Percentiles rank a stretch among this genome's conserved stretches.
phyloP scores from a whole-genome alignment of 2,888 invertebrate species.

The Ophraella communa region DNA sequence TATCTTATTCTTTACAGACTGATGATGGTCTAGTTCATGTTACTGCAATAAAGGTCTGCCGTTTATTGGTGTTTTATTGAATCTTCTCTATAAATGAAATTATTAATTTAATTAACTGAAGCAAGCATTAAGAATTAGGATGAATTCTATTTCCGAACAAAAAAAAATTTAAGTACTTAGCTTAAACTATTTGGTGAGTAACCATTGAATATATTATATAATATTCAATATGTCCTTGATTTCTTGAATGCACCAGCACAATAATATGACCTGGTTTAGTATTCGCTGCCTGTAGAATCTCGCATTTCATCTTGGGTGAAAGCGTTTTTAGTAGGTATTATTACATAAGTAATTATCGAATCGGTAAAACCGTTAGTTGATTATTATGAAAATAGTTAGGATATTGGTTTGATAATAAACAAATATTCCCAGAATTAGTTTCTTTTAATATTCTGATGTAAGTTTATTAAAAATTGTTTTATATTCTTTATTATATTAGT shows the following conservation, averaged over 20 bases:
- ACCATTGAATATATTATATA: not conserved
- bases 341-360: not conserved
- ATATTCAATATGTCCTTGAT: not conserved
- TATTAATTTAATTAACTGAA: too few species aligned
- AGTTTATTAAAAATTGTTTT: not conserved
- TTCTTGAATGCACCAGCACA: constrained; percentile 6
- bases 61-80: too few species aligned
- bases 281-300: constrained; percentile 10
- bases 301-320: constrained; percentile 20
- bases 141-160: not conserved
- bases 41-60: too few species aligned
- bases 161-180: not conserved
- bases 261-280: constrained; percentile 21
- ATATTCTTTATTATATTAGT: not conserved
- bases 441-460: not conserved
- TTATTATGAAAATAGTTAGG: not conserved
- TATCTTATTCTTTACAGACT: too few species aligned
- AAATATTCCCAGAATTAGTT: not conserved
- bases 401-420: not conserved
- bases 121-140: too few species aligned
- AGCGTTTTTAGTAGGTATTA: constrained; percentile 10
- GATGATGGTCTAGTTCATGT: too few species aligned
- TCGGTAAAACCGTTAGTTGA: not conserved
- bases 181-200: not conserved
- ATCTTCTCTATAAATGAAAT: too few species aligned